Evolutionary conservation across 64 coral and sea anemone species (phyloP).

Genomic region (Montipora foliosa): DNA sequence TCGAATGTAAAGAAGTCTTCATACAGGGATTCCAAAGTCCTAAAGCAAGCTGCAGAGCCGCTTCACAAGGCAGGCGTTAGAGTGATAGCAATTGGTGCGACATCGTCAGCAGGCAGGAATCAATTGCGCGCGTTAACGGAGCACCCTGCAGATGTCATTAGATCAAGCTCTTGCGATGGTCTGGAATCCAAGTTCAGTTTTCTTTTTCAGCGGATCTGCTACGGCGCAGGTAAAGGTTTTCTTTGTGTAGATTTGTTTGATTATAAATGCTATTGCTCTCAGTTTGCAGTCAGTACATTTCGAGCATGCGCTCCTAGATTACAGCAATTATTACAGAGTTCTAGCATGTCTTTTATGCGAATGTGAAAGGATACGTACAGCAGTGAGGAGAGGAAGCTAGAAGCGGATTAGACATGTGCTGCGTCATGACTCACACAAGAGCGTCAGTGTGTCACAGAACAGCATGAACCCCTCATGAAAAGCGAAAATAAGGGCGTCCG

Average conservation of each 20-base stretch:
- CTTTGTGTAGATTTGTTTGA: neutral
- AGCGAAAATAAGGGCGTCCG: no score
- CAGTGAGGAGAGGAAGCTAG: no score
- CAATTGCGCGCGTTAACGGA: constrained; percentile 43
- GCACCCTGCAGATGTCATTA: constrained; percentile 49
- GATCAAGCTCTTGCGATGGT: constrained; percentile 29
- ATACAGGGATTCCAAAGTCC: neutral
- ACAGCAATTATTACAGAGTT: no score
- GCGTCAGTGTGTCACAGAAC: no score
- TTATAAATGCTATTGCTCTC: no score
- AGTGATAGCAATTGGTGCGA: constrained; percentile 73
- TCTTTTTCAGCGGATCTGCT: constrained; percentile 20
- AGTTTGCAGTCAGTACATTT: no score
- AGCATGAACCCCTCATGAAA: no score
- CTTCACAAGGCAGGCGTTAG: constrained; percentile 70
- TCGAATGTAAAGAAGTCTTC: constrained; percentile 40
- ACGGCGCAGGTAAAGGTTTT: constrained; percentile 1
- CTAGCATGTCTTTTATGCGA: no score
- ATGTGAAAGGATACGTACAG: no score
- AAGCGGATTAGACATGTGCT: no score
- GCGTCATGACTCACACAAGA: no score
- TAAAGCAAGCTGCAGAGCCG: constrained; percentile 57
- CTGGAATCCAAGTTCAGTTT: neutral
- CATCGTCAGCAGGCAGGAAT: constrained; percentile 30
- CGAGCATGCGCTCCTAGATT: no score